These are phyloP conservation scores for Zootermopsis nevadensis DNA, from an alignment of 2,888 invertebrate genomes.

Conservation along the genomic window DNA sequence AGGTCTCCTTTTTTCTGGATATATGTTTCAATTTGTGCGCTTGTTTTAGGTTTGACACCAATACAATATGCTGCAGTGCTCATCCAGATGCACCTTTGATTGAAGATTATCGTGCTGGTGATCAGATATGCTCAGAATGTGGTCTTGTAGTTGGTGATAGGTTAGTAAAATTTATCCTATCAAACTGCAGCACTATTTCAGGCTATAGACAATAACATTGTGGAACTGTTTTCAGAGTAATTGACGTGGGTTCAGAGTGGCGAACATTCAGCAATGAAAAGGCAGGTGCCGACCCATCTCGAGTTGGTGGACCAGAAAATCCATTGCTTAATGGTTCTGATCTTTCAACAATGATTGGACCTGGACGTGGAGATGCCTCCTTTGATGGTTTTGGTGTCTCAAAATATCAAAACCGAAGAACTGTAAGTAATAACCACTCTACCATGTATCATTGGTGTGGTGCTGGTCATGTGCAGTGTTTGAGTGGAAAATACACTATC, in stretches of 20 bases:
- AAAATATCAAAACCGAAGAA: slow-evolving; percentile 73
- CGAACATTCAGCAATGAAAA: slow-evolving; percentile 99
- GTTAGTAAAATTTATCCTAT: slow-evolving; percentile 64
- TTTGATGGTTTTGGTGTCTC: slow-evolving; percentile 85
- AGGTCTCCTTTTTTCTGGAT: neutral
- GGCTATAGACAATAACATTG: slow-evolving; percentile 7
- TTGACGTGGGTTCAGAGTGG: slow-evolving; percentile 99
- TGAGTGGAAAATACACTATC: no score
- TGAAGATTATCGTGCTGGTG: slow-evolving; percentile 98
- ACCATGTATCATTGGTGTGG: no score
- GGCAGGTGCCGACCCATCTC: slow-evolving; percentile 95
- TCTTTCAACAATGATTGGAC: slow-evolving; percentile 94
- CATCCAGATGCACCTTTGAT: slow-evolving; percentile 97
- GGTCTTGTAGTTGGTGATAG: slow-evolving; percentile 99
- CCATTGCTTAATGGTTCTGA: slow-evolving; percentile 95
- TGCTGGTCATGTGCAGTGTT: no score
- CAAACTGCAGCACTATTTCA: no score
- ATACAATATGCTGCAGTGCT: slow-evolving; percentile 88
- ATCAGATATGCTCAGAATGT: slow-evolving; percentile 99
- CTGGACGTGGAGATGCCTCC: slow-evolving; percentile 79
- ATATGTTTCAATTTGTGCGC: neutral
- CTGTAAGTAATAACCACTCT: slow-evolving; percentile 61
- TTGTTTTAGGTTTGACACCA: slow-evolving; percentile 72
- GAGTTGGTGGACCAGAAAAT: slow-evolving; percentile 99
- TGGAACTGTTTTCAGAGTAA: slow-evolving; percentile 75